A percentile compares a stretch with the other conserved stretches of the same genome.
These are phyloP conservation scores for Sorex maritimensis DNA, from an alignment of 2,797 vertebrate species.

Conservation along the genomic window DNA sequence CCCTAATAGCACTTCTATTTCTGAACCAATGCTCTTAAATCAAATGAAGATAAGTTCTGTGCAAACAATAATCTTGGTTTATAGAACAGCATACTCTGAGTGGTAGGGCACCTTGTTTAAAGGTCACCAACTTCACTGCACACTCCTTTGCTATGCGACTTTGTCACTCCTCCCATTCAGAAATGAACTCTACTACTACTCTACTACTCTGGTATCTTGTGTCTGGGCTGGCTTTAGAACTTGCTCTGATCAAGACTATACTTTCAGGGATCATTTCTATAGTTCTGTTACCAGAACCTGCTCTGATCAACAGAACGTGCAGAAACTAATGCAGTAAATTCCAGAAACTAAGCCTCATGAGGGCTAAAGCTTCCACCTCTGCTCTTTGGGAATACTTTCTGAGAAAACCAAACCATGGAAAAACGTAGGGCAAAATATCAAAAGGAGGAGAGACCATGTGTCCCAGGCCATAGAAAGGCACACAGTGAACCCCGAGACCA, in stretches of 20 bases:
- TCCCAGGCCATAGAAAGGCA: background rate
- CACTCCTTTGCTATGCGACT: background rate
- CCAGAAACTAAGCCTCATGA: background rate
- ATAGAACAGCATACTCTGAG: background rate
- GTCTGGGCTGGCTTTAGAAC: background rate
- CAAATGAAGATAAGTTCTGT: background rate
- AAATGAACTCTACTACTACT: background rate
- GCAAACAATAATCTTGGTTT: background rate
- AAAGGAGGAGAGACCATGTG: background rate
- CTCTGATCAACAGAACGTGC: background rate
- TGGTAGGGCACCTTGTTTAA: background rate
- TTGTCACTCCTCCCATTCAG: background rate
- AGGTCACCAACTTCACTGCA: background rate
- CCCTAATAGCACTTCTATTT: conserved; percentile 52
- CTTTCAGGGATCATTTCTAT: too few relatives aligned
- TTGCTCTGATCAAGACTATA: background rate
- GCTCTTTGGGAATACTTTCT: background rate
- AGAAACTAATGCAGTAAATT: background rate
- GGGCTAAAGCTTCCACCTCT: background rate
- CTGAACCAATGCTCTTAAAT: conserved; percentile 16
- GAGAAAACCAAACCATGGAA: background rate
- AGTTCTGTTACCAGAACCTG: background rate
- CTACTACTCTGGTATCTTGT: background rate
- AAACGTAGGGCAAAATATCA: conserved; percentile 22
- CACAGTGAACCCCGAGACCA: background rate